These are phyloP conservation scores for Gymnoscopelus braueri DNA, from an alignment of 2,797 vertebrate genomes.

Conservation along the genomic window DNA sequence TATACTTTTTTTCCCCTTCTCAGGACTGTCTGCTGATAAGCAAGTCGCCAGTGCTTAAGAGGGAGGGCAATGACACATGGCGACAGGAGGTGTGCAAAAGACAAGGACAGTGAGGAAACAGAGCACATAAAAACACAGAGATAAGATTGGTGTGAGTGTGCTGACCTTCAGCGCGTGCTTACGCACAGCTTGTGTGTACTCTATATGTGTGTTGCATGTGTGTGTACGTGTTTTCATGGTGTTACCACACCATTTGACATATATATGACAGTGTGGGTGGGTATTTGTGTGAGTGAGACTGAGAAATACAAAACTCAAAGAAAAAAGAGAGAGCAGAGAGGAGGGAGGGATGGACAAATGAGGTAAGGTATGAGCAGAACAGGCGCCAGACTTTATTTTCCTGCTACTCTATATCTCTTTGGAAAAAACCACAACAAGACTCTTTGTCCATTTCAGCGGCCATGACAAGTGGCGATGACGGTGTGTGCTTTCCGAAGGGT, in stretches of 20 bases:
- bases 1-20: constrained; percentile 23
- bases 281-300: too few relatives aligned
- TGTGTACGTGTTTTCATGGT: neutral
- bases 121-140: constrained; percentile 67
- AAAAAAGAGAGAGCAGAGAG: neutral
- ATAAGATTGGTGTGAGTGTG: constrained; percentile 71
- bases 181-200: too few relatives aligned
- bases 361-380: neutral
- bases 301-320: constrained; percentile 7
- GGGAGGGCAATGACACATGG: constrained; percentile 56
- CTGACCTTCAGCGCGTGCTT: constrained; percentile 69
- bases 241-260: too few relatives aligned
- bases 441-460: constrained; percentile 69
- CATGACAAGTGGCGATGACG: constrained; percentile 58
- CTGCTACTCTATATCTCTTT: constrained; percentile 29
- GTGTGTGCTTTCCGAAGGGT: constrained; percentile 63
- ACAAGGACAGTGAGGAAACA: constrained; percentile 67
- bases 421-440: constrained; percentile 62
- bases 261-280: too few relatives aligned
- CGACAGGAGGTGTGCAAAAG: constrained; percentile 66
- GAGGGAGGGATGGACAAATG: constrained; percentile 1
- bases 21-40: constrained; percentile 65
- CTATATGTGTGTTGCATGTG: constrained; percentile 1
- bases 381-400: constrained; percentile 28
- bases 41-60: constrained; percentile 32